A percentile compares a stretch with the other conserved stretches of the same genome.
phyloP scores from a whole-genome alignment of 1,140 invertebrate species.

The Carposina sasakii region DNA sequence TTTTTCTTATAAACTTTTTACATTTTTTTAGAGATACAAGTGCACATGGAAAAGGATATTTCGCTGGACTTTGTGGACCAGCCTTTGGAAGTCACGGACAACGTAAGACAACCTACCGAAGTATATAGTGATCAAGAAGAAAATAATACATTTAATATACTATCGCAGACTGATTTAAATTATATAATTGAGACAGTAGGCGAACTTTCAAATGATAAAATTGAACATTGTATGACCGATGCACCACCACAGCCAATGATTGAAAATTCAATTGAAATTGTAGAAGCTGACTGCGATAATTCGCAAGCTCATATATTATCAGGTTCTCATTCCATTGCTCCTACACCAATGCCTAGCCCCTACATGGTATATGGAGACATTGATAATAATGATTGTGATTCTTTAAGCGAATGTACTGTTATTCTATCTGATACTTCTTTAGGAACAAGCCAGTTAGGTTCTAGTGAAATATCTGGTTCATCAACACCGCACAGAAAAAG shows the following conservation, averaged over 20 bases:
- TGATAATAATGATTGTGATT: constrained; percentile 13
- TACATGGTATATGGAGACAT: constrained; percentile 13
- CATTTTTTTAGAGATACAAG: constrained; percentile 7
- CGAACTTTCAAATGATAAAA: constrained; percentile 12
- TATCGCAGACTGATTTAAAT: constrained; percentile 12
- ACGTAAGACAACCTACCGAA: constrained; percentile 10
- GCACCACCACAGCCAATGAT: constrained; percentile 9
- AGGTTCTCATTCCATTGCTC: too few relatives aligned
- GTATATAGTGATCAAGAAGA: constrained; percentile 5
- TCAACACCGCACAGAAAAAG: constrained; percentile 16
- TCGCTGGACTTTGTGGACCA: constrained; percentile 7
- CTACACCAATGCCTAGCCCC: constrained; percentile 13
- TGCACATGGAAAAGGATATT: constrained; percentile 6
- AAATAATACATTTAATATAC: constrained; percentile 9
- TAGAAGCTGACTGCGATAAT: too few relatives aligned
- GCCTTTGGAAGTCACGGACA: constrained; percentile 10
- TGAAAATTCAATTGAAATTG: constrained; percentile 14
- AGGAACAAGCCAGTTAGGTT: constrained; percentile 16
- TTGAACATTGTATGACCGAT: constrained; percentile 8
- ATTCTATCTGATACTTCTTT: constrained; percentile 12
- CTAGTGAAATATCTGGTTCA: constrained; percentile 19
- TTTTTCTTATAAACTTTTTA: too few relatives aligned
- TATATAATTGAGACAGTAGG: constrained; percentile 13
- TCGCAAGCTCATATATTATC: too few relatives aligned
- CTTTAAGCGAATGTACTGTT: constrained; percentile 12